Base-by-base conservation (phyloP, 2,113 vertebrate species). In the Nyctibius bracteatus region DNA sequence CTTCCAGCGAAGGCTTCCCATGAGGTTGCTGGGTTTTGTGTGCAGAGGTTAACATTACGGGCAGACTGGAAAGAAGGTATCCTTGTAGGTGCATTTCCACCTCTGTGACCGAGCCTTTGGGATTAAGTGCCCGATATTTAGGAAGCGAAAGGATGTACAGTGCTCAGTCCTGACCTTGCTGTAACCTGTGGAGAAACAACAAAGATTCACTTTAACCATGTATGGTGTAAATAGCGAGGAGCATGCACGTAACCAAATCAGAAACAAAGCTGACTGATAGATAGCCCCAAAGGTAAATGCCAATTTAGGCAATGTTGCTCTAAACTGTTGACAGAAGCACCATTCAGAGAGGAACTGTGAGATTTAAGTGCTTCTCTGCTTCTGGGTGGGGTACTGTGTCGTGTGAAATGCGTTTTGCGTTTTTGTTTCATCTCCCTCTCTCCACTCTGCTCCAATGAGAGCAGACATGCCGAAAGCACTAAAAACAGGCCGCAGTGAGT, bases 251-350 rank as follows among this genome's bases (percentile, higher is more conserved):
- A 70, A 77, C 85, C 86, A 81, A 97, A 70, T 95, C 84, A 93
- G 96, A 95, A 96, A 95, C 91, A 91, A 97, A 93, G 95, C 97
- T 92, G 95, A 97, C 97, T 92, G 95, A 97, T 91, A 63, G 90
- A 95, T 67, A 95, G 88, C 68, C 88, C 82, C 86, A 39, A 93
- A 95, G 96, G 96, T 91, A 97, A 96, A 94, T 58, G 90, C 80
- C 86, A 91, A 91, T 97, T 97, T 67, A 94, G 95, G 89, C 81
- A 88, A 63, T 49, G 80, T 86, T 97, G 90, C 85, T 92, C 88
- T 88, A 79, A 95, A 86, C 88, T 97, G 95, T 95, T 97, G 94
- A 97, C 94, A 97, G 94, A 73, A 96, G 75, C 81, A 89, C 88
- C 77, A 81, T 90, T 95, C 90, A 93, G 82, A 83, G 90, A 54